Evolutionary conservation across 2,113 vertebrate genomes (phyloP).

Genomic region (Hippocampus zosterae): DNA sequence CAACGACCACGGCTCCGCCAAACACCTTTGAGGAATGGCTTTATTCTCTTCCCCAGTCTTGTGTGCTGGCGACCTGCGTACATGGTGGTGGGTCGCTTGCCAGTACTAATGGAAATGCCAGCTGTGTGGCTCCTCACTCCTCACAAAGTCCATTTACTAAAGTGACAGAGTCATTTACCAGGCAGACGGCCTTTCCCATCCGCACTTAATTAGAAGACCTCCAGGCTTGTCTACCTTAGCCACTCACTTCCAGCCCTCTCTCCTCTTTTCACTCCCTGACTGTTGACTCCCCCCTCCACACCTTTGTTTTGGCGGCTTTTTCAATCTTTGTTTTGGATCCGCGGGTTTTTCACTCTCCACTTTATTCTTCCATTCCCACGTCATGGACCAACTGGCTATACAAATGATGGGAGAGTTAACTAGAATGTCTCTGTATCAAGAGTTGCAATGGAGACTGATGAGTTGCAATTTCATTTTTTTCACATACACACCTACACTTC

Average conservation of each 20-base stretch:
- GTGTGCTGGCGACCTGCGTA: conserved; percentile 25
- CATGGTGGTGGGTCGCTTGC: conserved; percentile 43
- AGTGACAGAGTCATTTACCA: conserved; percentile 80
- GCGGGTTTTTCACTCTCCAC: conserved; percentile 9
- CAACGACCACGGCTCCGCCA: neutral
- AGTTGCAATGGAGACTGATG: conserved; percentile 27
- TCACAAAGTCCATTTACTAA: conserved; percentile 77
- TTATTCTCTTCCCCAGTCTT: conserved; percentile 18
- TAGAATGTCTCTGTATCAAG: conserved; percentile 30
- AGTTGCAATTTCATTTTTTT: neutral
- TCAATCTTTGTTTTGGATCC: neutral
- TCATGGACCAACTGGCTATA: conserved; percentile 2
- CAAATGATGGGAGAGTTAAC: conserved; percentile 34
- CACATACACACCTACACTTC: neutral
- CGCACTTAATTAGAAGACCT: conserved; percentile 78
- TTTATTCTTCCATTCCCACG: neutral
- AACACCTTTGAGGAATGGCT: conserved; percentile 29
- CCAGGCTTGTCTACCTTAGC: conserved; percentile 64
- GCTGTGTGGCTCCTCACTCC: conserved; percentile 63
- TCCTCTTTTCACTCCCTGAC: neutral
- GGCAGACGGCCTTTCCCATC: conserved; percentile 67
- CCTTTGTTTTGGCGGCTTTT: conserved; percentile 7
- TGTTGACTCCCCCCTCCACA: neutral
- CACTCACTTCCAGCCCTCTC: conserved; percentile 46
- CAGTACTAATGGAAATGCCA: conserved; percentile 73